These are phyloP conservation scores for Natator depressus DNA, from an alignment of 2,113 vertebrate genomes.

Conservation along the genomic window DNA sequence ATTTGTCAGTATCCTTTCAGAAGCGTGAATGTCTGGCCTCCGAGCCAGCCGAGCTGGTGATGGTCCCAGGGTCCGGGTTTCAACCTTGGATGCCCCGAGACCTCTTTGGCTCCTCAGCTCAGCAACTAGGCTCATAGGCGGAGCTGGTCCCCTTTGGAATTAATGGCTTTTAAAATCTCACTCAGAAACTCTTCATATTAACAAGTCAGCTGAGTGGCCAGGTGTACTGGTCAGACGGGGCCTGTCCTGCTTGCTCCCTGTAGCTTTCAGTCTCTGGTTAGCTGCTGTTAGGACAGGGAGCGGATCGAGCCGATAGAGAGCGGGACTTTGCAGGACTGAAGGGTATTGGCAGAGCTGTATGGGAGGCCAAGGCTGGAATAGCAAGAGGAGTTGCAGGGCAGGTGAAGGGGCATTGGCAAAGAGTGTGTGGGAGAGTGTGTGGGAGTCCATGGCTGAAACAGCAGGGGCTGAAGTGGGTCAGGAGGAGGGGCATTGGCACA, in stretches of 20 bases:
- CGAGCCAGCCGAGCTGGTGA: fast-evolving
- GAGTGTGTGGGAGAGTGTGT: not conserved
- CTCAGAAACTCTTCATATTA: not conserved
- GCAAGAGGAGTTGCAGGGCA: too few species aligned
- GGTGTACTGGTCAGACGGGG: not conserved
- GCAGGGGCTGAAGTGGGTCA: not conserved
- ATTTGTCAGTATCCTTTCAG: not conserved
- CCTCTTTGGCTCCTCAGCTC: not conserved
- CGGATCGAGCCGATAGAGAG: not conserved
- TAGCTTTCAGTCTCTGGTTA: not conserved
- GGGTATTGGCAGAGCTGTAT: not conserved
- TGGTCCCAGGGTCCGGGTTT: not conserved
- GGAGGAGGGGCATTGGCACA: not conserved
- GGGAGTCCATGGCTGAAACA: not conserved
- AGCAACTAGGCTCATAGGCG: not conserved
- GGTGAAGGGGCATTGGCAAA: too few species aligned
- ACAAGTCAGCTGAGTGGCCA: not conserved
- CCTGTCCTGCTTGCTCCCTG: not conserved
- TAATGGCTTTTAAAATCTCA: not conserved
- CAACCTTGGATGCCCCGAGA: not conserved
- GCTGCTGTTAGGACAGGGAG: not conserved
- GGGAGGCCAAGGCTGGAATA: not conserved
- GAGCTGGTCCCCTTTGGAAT: not conserved
- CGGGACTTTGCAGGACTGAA: not conserved
- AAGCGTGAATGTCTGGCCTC: not conserved